These are phyloP conservation scores for Nemoura dubitans DNA, from an alignment of 2,888 invertebrate genomes.

Conservation along the genomic window DNA sequence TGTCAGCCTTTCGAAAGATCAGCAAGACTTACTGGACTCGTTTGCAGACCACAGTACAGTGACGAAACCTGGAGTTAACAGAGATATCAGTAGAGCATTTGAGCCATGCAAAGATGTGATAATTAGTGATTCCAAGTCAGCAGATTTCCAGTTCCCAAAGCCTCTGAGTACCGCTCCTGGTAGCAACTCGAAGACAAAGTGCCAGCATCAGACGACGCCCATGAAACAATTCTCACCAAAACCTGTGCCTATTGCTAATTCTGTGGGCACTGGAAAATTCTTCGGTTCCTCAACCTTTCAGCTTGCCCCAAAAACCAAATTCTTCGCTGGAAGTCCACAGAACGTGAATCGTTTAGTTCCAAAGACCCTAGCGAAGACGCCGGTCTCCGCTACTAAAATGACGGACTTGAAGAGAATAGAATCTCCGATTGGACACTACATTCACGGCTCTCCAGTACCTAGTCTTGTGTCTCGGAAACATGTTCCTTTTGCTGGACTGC, in stretches of 20 bases:
- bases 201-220: neutral
- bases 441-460: constrained; percentile 3
- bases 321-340: neutral
- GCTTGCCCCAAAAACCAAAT: neutral
- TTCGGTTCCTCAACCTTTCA: neutral
- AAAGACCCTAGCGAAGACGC: neutral
- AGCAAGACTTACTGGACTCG: neutral
- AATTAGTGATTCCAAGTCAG: no score
- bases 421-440: constrained; percentile 24
- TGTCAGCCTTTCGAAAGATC: neutral
- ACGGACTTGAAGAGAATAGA: constrained; percentile 3
- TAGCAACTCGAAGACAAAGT: neutral
- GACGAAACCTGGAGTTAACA: neutral
- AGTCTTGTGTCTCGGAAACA: neutral
- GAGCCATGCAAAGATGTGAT: neutral
- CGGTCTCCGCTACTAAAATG: neutral
- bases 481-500: neutral
- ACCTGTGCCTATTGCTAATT: neutral
- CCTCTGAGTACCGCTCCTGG: neutral
- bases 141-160: neutral
- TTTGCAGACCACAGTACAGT: neutral
- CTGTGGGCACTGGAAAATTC: neutral
- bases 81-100: neutral
- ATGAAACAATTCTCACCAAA: neutral
- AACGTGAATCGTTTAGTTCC: neutral